These are phyloP conservation scores for Pelagia noctiluca DNA, from an alignment of 30 jellyfish, hydroid and myxozoan species.

Conservation along the genomic window DNA sequence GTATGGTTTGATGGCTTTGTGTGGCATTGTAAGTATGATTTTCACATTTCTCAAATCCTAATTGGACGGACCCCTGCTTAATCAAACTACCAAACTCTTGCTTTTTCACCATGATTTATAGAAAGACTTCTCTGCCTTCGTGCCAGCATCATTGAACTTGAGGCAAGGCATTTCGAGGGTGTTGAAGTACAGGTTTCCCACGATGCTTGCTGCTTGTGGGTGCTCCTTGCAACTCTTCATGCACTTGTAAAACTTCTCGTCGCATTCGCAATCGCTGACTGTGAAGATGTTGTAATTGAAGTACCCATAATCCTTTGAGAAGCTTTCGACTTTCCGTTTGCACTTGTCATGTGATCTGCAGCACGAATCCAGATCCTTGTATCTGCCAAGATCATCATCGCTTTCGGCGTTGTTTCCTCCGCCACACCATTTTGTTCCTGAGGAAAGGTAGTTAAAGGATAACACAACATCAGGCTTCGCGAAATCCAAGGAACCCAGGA, in stretches of 20 bases:
- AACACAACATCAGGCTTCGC: too few species aligned
- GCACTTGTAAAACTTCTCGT: slow-evolving; percentile 52
- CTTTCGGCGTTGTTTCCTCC: slow-evolving; percentile 48
- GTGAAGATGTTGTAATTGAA: slow-evolving; percentile 43
- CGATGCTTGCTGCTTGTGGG: slow-evolving; percentile 36
- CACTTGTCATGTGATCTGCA: slow-evolving; percentile 67
- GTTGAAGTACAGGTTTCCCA: slow-evolving; percentile 48
- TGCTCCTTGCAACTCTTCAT: slow-evolving; percentile 33
- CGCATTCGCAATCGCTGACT: slow-evolving; percentile 67
- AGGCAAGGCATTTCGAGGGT: slow-evolving; percentile 54
- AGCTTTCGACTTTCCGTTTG: slow-evolving; percentile 7
- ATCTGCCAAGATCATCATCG: slow-evolving; percentile 40
- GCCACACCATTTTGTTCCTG: slow-evolving; percentile 77
- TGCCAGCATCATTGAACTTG: slow-evolving; percentile 16
- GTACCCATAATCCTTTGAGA: slow-evolving; percentile 5
- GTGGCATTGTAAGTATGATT: too few species aligned
- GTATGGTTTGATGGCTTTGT: too few species aligned
- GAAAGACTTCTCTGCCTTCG: slow-evolving; percentile 29
- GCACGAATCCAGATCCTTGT: slow-evolving; percentile 57
- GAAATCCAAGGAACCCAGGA: too few species aligned
- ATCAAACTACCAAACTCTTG: too few species aligned
- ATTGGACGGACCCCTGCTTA: too few species aligned
- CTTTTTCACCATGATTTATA: too few species aligned
- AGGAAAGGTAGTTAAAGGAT: too few species aligned
- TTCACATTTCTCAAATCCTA: too few species aligned